Conservation (phyloP, 2,888 invertebrate genomes). For the Scaptomyza caliginosa region DNA sequence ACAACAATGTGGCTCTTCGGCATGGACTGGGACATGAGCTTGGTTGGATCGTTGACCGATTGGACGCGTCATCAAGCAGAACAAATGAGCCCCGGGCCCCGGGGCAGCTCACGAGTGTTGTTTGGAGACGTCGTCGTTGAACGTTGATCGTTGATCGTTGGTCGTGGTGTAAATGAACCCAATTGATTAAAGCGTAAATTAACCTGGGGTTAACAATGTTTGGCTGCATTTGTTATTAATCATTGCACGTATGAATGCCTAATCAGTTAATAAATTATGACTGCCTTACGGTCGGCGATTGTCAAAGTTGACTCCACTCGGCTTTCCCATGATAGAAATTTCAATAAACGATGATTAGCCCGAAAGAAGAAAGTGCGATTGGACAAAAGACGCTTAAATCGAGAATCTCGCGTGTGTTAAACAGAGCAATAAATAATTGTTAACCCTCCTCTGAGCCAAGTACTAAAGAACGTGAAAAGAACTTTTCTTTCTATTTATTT, state of each 20-base stretch:
- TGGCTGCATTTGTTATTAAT: conserved; percentile 78
- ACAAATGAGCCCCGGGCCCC: conserved; percentile 66
- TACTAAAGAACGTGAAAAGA: conserved; percentile 27
- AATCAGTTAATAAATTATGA: conserved; percentile 77
- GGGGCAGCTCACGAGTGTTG: conserved; percentile 61
- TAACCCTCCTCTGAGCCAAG: conserved; percentile 30
- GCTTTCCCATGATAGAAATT: conserved; percentile 74
- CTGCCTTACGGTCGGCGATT: conserved; percentile 55
- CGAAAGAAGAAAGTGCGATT: conserved; percentile 52
- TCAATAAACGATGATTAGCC: conserved; percentile 73
- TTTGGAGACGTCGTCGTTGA: conserved; percentile 5
- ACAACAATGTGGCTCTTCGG: background rate
- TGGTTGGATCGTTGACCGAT: conserved; percentile 55
- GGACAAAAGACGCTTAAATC: conserved; percentile 27
- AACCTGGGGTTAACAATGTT: conserved; percentile 79
- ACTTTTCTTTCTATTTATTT: conserved; percentile 30
- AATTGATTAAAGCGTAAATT: conserved; percentile 81
- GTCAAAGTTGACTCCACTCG: conserved; percentile 49
- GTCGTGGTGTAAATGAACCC: conserved; percentile 76
- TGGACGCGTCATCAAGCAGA: conserved; percentile 70
- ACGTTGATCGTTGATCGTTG: background rate
- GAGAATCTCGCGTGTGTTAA: conserved; percentile 34
- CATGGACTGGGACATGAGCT: background rate
- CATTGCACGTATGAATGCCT: conserved; percentile 77
- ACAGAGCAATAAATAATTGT: conserved; percentile 71